A percentile compares a stretch with the other conserved stretches of the same genome.
These are phyloP conservation scores for Agriotes lineatus DNA, from an alignment of 2,888 invertebrate species.

Conservation along the genomic window DNA sequence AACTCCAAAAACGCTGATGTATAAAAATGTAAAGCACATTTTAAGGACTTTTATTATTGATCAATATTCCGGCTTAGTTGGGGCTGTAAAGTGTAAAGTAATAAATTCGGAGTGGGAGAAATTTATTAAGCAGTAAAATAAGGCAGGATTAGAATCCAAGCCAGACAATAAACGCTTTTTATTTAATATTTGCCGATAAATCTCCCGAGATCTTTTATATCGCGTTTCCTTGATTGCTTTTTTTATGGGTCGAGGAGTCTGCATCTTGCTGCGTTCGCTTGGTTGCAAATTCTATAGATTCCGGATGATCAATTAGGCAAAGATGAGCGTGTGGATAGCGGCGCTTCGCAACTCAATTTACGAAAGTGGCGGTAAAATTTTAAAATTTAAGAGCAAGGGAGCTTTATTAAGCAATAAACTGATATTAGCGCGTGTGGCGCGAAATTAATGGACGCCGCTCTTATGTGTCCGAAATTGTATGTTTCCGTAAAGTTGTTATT, in stretches of 20 bases:
- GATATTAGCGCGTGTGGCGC: slow-evolving; percentile 8
- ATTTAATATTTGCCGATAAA: slow-evolving; percentile 21
- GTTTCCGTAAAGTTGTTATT: slow-evolving; percentile 26
- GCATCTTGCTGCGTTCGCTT: no score
- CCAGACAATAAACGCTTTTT: slow-evolving; percentile 28
- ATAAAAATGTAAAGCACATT: no score
- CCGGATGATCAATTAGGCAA: neutral
- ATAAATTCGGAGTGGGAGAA: slow-evolving; percentile 23
- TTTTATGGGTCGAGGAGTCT: neutral
- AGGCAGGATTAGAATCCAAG: slow-evolving; percentile 27
- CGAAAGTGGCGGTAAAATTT: neutral
- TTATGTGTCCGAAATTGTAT: slow-evolving; percentile 11
- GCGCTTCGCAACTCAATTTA: neutral
- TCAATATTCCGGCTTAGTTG: slow-evolving; percentile 6
- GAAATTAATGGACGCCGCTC: slow-evolving; percentile 16
- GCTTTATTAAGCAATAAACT: slow-evolving; percentile 5
- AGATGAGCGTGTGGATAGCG: neutral
- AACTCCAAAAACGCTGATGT: no score
- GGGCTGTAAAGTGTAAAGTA: slow-evolving; percentile 27
- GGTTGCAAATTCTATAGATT: neutral
- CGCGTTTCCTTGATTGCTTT: neutral
- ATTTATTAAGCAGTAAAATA: slow-evolving; percentile 27
- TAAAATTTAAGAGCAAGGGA: neutral
- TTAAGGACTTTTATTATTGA: neutral
- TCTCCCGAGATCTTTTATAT: neutral